Base-by-base conservation (phyloP, 2,113 vertebrate genomes). In the Poeciliopsis occidentalis region DNA sequence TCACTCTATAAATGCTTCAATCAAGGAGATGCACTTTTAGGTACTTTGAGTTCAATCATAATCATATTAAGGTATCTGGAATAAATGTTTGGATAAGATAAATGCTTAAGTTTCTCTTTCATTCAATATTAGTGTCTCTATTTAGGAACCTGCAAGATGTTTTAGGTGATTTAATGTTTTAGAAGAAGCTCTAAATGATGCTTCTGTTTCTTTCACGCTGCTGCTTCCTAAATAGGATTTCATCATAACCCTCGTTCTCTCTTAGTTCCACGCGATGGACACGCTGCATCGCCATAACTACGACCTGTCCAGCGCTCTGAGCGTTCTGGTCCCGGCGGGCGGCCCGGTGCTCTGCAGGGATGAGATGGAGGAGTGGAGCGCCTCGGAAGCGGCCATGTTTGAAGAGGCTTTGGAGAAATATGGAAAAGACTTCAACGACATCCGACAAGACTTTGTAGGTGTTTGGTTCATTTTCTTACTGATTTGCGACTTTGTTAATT, bases 321-420 rank as follows among this genome's bases (percentile, higher is more conserved):
- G 97, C 61, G 96, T 98, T 32, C 92, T 99, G 62, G 97, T 99
- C 69, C 97, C 97, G 2, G 94, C 98, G 34, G 97, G 97, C 26
- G 97, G 97, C 41, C 97, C 97, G 1, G 97, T 99, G 77, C 92
- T 99, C 54, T 99, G 97, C 86, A 94, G 97, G 91, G 97, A 99
- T 71, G 97, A 99, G 93, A 99, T 99, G 97, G 97, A 99, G 87
- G 97, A 99, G 91, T 99, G 97, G 97, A 99, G 97, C 12, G 96
- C 97, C 31, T 99, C 97, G 5, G 97, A 99, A 92, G 97, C 97
- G 3, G 97, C 95, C 92, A 95, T 99, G 90, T 99, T 99, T 77
- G 97, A 99, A 89, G 97, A 99, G 84, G 97, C 97, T 1, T 82
- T 99, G 89, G 97, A 99, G 90, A 99, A 99, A 90, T 99, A 99